Base-by-base conservation (phyloP, 1,140 invertebrate species). In the Orius laevigatus region DNA sequence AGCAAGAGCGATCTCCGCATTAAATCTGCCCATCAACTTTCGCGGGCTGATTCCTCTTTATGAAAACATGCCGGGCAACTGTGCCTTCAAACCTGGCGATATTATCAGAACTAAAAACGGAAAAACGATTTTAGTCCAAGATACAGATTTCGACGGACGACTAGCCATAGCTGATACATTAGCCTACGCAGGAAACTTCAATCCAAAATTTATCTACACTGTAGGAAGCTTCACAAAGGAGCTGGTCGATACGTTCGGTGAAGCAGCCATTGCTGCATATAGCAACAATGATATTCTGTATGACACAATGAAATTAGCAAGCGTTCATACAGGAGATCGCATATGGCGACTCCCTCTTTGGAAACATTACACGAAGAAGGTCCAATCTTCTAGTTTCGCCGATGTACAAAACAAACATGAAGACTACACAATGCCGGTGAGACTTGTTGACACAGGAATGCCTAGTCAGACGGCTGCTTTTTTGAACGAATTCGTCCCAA, bases 81-180 rank as follows among this genome's bases (percentile, higher is more conserved):
- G 58, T 18, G 74, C 75, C 8, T 71, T 67, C 47, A 71, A 73
- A 57, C 74, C 75, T 20, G 75, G 75, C 3, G 76, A 79, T 63
- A 74, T 79, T 10, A 70, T 79, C 9, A 69, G 61, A 19, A 70
- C 74, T 12, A 70, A 70, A 64, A 79, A 75, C 62, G 75, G 74
- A 8, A 33, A 42, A 63, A 71, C 68, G 16, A 75, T 79, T 48
- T 70, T 76, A 50, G 63, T 79, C 44, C 70, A 78, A 55, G 73
- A 76, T 49, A 79, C 77, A 12, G 75, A 78, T 64, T 73, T 73
- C 12, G 78, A 78, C 51, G 78, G 78, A 9, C 58, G 76, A 44
- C 59, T 80, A 12, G 67, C 76, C 46, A 57, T 80, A 25, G 73
- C 73, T 41, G 77, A 80, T 63, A 75, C 72, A 25, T 57, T 79